phyloP scores from a whole-genome alignment of 2,888 invertebrate species.

The Cataglyphis altisquamis region DNA sequence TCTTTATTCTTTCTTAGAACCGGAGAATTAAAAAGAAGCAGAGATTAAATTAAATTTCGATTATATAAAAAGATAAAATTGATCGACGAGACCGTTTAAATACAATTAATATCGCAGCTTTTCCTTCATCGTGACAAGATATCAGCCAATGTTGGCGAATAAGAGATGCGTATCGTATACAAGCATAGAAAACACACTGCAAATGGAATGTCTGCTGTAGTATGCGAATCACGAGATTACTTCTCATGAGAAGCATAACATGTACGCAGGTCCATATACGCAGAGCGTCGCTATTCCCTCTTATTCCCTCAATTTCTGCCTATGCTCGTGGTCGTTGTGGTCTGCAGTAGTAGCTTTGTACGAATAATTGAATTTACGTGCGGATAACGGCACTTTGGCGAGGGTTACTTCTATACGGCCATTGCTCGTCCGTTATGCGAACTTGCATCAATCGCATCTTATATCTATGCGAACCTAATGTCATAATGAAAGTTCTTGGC shows the following conservation, averaged over 20 bases:
- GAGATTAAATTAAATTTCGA: conserved; percentile 9
- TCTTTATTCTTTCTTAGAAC: background rate
- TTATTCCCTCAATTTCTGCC: conserved; percentile 63
- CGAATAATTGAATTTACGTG: conserved; percentile 83
- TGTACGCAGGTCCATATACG: conserved; percentile 61
- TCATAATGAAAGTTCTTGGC: background rate
- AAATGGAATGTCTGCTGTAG: conserved; percentile 67
- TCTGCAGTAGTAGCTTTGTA: conserved; percentile 81
- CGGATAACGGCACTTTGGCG: conserved; percentile 74
- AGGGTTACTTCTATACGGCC: conserved; percentile 42
- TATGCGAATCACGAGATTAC: conserved; percentile 65
- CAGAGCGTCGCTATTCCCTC: conserved; percentile 58
- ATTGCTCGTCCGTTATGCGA: conserved; percentile 54
- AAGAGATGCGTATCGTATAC: conserved; percentile 3
- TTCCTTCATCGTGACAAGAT: background rate
- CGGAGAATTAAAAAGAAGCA: background rate
- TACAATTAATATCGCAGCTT: background rate
- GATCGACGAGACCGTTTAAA: background rate
- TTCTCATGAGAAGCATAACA: conserved; percentile 64
- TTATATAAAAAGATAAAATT: background rate
- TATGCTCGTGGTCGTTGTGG: conserved; percentile 76
- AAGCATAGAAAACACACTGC: conserved; percentile 9
- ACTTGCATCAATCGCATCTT: conserved; percentile 53
- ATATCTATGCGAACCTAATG: conserved; percentile 40
- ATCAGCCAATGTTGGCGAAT: conserved; percentile 20